Base-by-base conservation (phyloP, 2,113 vertebrate genomes). In the Crypturellus undulatus region DNA sequence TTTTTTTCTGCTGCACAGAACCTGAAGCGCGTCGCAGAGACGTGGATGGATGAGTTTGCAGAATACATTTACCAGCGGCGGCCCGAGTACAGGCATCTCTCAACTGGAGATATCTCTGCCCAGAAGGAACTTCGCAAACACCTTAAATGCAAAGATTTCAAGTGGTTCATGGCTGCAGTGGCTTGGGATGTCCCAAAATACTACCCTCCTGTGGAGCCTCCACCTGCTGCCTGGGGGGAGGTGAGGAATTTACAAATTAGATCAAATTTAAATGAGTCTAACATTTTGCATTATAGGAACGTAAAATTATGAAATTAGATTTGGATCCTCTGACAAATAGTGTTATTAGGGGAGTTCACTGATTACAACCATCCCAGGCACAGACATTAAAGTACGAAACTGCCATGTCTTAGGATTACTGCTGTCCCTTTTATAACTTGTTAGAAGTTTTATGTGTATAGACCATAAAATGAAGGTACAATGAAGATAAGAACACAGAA, bases 1-100 rank as follows among this genome's bases (percentile, higher is more conserved):
- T 47, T 54, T 84, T 52, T 90, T 79, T 90, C 94, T 94, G 47
- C 56, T 34, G 3, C 9, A 22, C 96, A 99, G 99, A 99, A 99
- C 95, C 96, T 99, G 96, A 99, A 99, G 96, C 97, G 99, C 1
- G 99, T 99, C 83, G 99, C 99, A 2, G 99, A 99, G 97, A 99
- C 98, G 0, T 99, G 99, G 99, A 99, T 99, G 99, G 99, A 99
- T 60, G 99, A 99, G 90, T 99, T 98, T 76, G 98, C 99, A 1
- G 99, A 99, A 71, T 99, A 98, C 94, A 98, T 99, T 81, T 99
- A 99, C 96, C 99, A 99, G 96, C 97, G 99, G 6, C 97, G 99
- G 22, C 99, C 99, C 0, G 98, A 99, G 91, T 99, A 99, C 93
- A 97, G 99, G 32, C 99, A 99, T 71, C 98, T 99, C 42, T 98